phyloP scores from a whole-genome alignment of 1,140 invertebrate species.

The Yoshiicerus persimilis region DNA sequence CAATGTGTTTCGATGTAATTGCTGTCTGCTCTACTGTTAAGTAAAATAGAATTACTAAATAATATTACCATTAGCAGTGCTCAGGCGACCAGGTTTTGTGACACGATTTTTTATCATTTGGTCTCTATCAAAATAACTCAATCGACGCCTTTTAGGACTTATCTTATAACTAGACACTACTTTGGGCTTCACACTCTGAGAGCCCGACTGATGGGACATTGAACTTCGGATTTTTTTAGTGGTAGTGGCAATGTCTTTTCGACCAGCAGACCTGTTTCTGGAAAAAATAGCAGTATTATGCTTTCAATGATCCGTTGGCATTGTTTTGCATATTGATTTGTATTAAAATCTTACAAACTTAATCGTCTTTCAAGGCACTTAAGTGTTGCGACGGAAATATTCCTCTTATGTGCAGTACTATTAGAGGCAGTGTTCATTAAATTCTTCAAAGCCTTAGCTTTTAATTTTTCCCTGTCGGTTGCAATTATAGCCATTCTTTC shows the following conservation, averaged over 20 bases:
- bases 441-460: conserved; percentile 32
- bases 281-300: background rate
- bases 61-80: background rate
- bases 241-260: background rate
- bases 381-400: conserved; percentile 44
- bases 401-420: background rate
- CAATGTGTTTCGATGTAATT: background rate
- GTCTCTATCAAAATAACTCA: conserved; percentile 30
- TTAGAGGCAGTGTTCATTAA: background rate
- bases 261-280: background rate
- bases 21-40: too few relatives aligned
- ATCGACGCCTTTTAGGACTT: conserved; percentile 38
- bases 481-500: conserved; percentile 50
- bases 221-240: background rate
- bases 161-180: background rate
- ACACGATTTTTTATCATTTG: background rate
- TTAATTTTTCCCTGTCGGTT: conserved; percentile 41
- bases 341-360: background rate
- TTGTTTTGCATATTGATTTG: background rate
- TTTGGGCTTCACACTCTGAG: background rate
- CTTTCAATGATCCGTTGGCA: background rate
- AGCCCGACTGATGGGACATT: background rate
- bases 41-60: too few relatives aligned
- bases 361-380: conserved; percentile 39
- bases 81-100: background rate